phyloP scores from a whole-genome alignment of 1,140 invertebrate genomes.

The Belonocnema kinseyi region DNA sequence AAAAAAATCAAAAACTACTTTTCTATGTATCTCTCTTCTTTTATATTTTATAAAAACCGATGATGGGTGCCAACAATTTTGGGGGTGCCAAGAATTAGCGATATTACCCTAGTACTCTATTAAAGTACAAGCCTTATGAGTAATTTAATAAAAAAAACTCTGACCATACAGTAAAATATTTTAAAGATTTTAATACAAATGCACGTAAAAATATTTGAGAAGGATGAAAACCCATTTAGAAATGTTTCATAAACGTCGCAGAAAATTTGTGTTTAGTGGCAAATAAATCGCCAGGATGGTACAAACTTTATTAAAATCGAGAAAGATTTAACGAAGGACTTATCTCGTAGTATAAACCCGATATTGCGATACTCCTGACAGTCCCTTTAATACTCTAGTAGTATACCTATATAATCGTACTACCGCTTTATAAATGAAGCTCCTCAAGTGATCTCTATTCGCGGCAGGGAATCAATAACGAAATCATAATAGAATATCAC shows the following conservation, averaged over 20 bases:
- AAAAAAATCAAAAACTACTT: no score
- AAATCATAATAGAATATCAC: slow-evolving; percentile 22
- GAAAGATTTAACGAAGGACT: slow-evolving; percentile 27
- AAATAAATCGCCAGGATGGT: neutral
- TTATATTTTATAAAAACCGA: no score
- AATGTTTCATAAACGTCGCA: neutral
- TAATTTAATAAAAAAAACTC: no score
- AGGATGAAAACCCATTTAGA: no score
- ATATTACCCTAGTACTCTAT: no score
- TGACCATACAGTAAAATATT: no score
- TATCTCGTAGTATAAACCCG: neutral
- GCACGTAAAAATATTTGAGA: no score
- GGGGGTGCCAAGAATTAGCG: no score
- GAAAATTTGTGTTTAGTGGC: neutral
- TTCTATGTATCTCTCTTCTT: no score
- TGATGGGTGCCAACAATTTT: no score
- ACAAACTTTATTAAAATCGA: neutral
- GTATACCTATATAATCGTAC: neutral
- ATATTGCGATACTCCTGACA: slow-evolving; percentile 10
- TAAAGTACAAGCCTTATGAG: no score
- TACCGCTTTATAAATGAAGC: slow-evolving; percentile 20
- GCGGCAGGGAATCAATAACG: slow-evolving; percentile 29
- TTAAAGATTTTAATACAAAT: no score
- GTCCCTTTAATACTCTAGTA: slow-evolving; percentile 13
- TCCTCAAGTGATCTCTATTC: slow-evolving; percentile 30